A percentile compares a stretch with the other conserved stretches of the same genome.
phyloP scores from a whole-genome alignment of 1,140 invertebrate genomes.

The Leptoteleia sp. region DNA sequence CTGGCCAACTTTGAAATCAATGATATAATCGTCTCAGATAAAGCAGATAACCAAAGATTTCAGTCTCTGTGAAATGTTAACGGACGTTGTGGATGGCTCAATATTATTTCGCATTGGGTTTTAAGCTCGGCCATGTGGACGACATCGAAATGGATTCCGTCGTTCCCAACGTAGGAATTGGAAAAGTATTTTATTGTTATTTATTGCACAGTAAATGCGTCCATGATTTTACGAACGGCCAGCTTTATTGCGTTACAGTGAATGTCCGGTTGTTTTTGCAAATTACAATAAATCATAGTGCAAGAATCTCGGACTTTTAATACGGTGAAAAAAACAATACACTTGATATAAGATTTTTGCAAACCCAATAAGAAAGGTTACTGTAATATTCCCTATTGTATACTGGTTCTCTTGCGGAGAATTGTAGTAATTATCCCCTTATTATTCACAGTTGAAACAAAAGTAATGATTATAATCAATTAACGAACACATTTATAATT shows the following conservation, averaged over 20 bases:
- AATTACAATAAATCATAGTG: neutral
- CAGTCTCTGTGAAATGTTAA: conserved; percentile 27
- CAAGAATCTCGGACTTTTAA: neutral
- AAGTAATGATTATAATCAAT: no score
- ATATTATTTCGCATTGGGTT: neutral
- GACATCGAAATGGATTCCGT: neutral
- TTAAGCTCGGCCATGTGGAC: neutral
- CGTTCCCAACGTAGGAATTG: no score
- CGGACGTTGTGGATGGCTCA: conserved; percentile 4
- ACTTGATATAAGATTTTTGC: no score
- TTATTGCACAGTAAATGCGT: neutral
- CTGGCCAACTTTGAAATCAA: conserved; percentile 19
- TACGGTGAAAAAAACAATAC: no score
- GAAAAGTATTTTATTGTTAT: no score
- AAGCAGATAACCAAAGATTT: conserved; percentile 26
- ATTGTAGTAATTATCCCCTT: no score
- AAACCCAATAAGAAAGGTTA: no score
- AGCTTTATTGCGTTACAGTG: neutral
- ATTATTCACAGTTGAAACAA: no score
- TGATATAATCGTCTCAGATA: conserved; percentile 49
- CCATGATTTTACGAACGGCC: neutral
- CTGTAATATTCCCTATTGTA: no score
- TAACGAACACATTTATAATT: no score
- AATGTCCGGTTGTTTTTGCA: neutral
- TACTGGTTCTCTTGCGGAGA: no score